Conservation (phyloP, 2,888 invertebrate species). For the Synergus japonicus region DNA sequence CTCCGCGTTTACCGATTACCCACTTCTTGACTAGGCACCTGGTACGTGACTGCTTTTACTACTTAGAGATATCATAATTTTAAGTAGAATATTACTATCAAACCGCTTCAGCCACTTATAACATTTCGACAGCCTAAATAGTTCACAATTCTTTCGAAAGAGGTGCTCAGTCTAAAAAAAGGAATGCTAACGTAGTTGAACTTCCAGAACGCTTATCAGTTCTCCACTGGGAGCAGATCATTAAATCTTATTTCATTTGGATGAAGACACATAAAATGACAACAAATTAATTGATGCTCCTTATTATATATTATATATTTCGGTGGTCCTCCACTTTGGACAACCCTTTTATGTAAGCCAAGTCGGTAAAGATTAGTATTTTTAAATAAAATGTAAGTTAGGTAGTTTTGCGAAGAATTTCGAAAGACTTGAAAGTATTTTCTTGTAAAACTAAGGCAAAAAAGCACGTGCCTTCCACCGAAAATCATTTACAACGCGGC, state of each 20-base stretch:
- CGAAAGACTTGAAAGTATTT: background rate
- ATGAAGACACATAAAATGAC: too few species aligned
- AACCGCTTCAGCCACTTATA: conserved; percentile 53
- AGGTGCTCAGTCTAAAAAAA: background rate
- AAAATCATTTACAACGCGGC: conserved; percentile 71
- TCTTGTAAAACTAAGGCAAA: background rate
- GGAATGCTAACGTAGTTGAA: background rate
- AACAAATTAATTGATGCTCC: too few species aligned
- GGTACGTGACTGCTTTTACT: conserved; percentile 54
- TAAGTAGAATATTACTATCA: conserved; percentile 58
- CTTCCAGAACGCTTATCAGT: background rate
- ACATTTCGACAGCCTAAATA: conserved; percentile 1
- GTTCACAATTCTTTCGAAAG: background rate
- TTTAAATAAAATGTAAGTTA: background rate
- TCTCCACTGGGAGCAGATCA: too few species aligned
- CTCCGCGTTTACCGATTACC: conserved; percentile 49
- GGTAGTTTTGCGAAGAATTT: background rate
- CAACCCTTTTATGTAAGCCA: too few species aligned
- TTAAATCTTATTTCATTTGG: too few species aligned
- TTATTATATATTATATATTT: too few species aligned
- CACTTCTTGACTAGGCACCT: conserved; percentile 48
- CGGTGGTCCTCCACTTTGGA: too few species aligned
- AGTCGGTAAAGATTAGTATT: too few species aligned
- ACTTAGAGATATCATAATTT: conserved; percentile 61
- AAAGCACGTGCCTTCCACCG: background rate